Base-by-base conservation (phyloP, 2,113 vertebrate species). In the Genyomyrus donnyi region DNA sequence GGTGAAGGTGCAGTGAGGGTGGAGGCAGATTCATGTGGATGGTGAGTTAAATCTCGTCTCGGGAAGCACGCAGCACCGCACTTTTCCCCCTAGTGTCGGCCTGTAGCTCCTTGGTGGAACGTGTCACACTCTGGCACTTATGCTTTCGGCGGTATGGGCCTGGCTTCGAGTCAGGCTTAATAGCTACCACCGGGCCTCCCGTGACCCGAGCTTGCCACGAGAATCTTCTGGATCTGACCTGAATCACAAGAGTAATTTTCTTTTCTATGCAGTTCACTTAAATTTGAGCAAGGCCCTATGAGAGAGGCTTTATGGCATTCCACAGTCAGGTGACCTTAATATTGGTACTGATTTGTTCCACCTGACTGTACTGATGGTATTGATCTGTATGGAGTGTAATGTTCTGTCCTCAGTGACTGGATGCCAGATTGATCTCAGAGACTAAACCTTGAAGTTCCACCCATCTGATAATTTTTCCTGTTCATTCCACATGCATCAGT, bases 231-330 rank as follows among this genome's bases (percentile, higher is more conserved):
- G 83, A 11, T 27, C 83, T 85, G 83, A 46, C 45, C 83, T 48
- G 83, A 85, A 85, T 85, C 39, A 85, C 39, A 24, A 42, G 35
- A 85, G 39, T 85, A 85, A 85, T 85, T 85, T 85, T 48, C 83
- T 46, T 45, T 85, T 48, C 83, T 85, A 48, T 85, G 39, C 83
- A n/a, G 83, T 45, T 48, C 24, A 48, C 45, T 48, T 85, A 85
- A 85, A 85, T 85, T 48, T 85, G 42, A 83, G 77, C 42, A 45
- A 83, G 10, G 27, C 62, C 62, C n/a, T 13, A 39, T 80, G 74
- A 80, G 5, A 42, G 74, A 80, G 27, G 70, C 13, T 42, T 42
- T 42, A 21, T 42, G 74, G 74, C 74, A 80, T 80, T 5, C 74
- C 10, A 5, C 13, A 42, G 74, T 80, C 35, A 80, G 74, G 35